phyloP scores from a whole-genome alignment of 2,797 vertebrate species.

The Simalia tracyae region DNA sequence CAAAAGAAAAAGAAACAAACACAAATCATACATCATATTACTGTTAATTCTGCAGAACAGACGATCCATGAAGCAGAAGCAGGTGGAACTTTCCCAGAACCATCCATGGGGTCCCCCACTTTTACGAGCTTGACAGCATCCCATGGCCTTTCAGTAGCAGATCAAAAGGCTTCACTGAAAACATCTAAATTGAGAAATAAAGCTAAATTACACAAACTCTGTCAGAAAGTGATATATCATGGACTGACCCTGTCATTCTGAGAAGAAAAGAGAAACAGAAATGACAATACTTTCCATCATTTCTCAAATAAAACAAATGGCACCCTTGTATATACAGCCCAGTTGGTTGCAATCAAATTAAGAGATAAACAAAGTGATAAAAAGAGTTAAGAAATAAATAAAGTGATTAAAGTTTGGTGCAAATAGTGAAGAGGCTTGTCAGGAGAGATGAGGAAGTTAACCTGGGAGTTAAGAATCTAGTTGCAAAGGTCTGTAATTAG shows the following conservation, averaged over 20 bases:
- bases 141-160: background rate
- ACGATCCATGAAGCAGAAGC: background rate
- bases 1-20: background rate
- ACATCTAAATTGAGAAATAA: background rate
- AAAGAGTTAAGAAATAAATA: background rate
- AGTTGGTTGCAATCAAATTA: background rate
- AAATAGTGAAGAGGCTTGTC: background rate
- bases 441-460: background rate
- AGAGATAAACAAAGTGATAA: background rate
- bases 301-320: background rate
- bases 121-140: background rate
- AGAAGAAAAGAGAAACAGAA: background rate
- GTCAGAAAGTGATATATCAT: background rate
- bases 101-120: no score
- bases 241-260: background rate
- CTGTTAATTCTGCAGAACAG: background rate
- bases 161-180: background rate
- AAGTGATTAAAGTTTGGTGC: background rate
- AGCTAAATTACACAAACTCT: background rate
- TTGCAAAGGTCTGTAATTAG: background rate
- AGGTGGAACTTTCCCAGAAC: background rate
- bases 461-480: background rate
- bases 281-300: background rate
- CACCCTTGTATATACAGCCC: background rate
- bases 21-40: background rate